Evolutionary conservation across 2,797 vertebrate genomes (phyloP), one percentile per base, ranked within the genome.

Genomic region (Scarus forsteni): DNA sequence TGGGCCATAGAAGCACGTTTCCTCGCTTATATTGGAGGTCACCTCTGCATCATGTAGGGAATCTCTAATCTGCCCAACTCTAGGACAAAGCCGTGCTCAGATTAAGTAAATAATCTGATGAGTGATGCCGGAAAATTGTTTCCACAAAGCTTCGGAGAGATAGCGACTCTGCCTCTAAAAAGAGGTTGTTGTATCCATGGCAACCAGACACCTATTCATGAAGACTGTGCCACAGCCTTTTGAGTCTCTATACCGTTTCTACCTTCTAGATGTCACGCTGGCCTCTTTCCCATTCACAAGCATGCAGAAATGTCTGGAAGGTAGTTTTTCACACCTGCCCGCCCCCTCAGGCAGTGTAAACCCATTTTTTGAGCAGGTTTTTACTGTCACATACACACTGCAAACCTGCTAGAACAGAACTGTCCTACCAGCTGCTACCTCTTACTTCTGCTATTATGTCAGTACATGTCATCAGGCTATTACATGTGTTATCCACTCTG

Each of bases 161-260:
- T 74, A 73, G 38, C 54, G 58, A 78, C 64, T 75, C 40, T 56
- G 44, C 11, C 66, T 83, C 59, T 59, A 83, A 80, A 85, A 84
- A 83, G 67, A 86, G 67, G 70, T 60, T 73, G 77, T 71, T 49
- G 88, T 92, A 77, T 85, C 92, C 88, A 92, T 92, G 84, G 84
- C 77, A 93, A 93, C 91, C 81, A 70, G 85, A 88, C 80, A 87
- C 83, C 67, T 80, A 58, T 85, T 84, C 71, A 84, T 80, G 79
- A 62, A 77, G 60, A 79, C 70, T 63, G 66, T 79, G 55, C 70
- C 63, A 66, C 35, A 73, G 58, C 75, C 56, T 70, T 57, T 71
- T 60, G 58, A 50, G 16, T 77, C 60, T 42, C 13, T 70, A 43
- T 53, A 67, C 50, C 62, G 78, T 0, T 52, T 63, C 58, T 69